Conservation (phyloP, 2,888 invertebrate species). For the Troides aeacus region DNA sequence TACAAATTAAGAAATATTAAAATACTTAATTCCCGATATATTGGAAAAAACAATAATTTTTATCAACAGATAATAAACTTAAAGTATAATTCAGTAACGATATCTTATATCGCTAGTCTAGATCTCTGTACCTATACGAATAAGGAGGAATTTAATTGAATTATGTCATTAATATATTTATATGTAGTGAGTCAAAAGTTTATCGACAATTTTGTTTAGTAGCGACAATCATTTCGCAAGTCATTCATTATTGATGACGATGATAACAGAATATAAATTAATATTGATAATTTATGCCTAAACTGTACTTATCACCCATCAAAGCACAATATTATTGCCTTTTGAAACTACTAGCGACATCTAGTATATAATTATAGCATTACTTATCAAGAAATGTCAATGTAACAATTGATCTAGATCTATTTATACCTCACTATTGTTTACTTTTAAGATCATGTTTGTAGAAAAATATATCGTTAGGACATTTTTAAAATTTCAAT, state of each 20-base stretch:
- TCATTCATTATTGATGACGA: background rate
- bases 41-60: background rate
- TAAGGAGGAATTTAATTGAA: conserved; percentile 11
- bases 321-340: background rate
- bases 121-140: background rate
- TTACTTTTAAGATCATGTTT: no score
- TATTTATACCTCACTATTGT: background rate
- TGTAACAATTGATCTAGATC: background rate
- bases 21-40: background rate
- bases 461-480: no score
- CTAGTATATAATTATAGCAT: conserved; percentile 31
- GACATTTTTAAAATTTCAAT: no score
- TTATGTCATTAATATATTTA: conserved; percentile 8
- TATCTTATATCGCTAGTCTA: conserved; percentile 1
- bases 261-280: background rate
- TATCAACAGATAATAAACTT: background rate
- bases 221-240: background rate
- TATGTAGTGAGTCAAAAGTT: background rate
- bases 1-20: background rate
- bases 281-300: background rate
- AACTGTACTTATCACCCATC: background rate
- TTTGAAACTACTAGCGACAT: conserved; percentile 40
- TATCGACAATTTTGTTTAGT: background rate
- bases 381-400: background rate
- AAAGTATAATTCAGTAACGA: background rate